phyloP scores from a whole-genome alignment of 2,113 vertebrate species.

The Lonchura striata region DNA sequence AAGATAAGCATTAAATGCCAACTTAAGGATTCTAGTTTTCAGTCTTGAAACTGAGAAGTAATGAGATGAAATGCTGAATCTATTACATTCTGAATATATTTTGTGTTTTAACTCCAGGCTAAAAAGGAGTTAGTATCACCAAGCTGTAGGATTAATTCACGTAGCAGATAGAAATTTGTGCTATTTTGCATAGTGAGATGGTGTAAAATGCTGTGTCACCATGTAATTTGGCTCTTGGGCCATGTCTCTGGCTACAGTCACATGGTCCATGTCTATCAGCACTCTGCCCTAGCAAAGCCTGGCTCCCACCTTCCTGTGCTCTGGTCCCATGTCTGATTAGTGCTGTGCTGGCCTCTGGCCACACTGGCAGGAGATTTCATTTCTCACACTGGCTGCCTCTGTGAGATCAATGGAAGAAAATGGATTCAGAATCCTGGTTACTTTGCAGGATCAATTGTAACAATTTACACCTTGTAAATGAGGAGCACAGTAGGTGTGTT shows the following conservation, averaged over 20 bases:
- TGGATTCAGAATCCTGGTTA: background rate
- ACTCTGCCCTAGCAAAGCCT: background rate
- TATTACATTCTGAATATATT: background rate
- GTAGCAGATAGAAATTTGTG: background rate
- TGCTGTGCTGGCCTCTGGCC: background rate
- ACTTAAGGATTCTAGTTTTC: background rate
- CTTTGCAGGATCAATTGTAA: background rate
- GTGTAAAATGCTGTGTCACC: background rate
- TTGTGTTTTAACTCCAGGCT: background rate
- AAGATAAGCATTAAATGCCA: background rate
- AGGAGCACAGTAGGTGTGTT: background rate
- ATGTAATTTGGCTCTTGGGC: background rate
- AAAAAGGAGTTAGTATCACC: background rate
- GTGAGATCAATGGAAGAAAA: background rate
- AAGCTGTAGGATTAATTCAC: background rate
- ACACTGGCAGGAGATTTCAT: background rate
- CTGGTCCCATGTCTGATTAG: background rate
- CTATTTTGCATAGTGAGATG: background rate
- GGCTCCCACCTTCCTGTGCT: background rate
- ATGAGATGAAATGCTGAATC: background rate
- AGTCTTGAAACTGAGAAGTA: background rate
- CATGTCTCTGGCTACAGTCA: background rate
- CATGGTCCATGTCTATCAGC: background rate
- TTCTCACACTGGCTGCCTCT: background rate
- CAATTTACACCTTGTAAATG: background rate